These are phyloP conservation scores for Thinocorus orbignyianus DNA, from an alignment of 2,113 vertebrate species.

Conservation along the genomic window DNA sequence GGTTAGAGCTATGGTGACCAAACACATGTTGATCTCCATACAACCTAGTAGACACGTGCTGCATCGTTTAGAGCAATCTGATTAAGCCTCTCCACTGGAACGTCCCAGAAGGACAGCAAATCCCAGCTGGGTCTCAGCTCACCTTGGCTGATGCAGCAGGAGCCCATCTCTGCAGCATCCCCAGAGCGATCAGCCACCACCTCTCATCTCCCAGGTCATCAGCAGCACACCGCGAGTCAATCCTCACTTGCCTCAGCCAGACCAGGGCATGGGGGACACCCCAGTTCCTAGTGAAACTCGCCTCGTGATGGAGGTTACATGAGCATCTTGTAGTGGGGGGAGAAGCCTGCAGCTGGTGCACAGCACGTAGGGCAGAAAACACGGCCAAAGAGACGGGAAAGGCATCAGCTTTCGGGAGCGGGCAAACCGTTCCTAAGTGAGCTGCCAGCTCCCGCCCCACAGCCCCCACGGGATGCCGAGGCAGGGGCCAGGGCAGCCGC, in stretches of 20 bases:
- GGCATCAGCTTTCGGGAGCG: neutral
- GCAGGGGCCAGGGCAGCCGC: neutral
- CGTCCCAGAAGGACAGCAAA: neutral
- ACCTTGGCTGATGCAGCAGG: neutral
- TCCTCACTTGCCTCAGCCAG: neutral
- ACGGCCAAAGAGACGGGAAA: neutral
- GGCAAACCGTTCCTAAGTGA: neutral
- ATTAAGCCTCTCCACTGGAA: neutral
- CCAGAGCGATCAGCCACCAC: neutral
- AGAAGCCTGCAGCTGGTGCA: neutral
- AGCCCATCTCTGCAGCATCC: neutral
- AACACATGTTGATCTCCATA: accelerated
- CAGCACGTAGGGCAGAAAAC: neutral
- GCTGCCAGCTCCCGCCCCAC: neutral
- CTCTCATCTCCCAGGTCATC: neutral
- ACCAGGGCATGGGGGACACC: neutral
- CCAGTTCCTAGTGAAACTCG: neutral
- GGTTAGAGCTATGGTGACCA: neutral
- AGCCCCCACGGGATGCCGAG: neutral
- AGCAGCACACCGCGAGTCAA: neutral
- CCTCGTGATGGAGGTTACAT: neutral
- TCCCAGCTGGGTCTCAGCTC: neutral
- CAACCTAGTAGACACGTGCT: accelerated
- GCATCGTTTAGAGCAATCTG: neutral
- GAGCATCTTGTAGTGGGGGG: neutral